A percentile compares a stretch with the other conserved stretches of the same genome.
Conservation (phyloP, 2,888 invertebrate species). For the Tortricodes alternella region DNA sequence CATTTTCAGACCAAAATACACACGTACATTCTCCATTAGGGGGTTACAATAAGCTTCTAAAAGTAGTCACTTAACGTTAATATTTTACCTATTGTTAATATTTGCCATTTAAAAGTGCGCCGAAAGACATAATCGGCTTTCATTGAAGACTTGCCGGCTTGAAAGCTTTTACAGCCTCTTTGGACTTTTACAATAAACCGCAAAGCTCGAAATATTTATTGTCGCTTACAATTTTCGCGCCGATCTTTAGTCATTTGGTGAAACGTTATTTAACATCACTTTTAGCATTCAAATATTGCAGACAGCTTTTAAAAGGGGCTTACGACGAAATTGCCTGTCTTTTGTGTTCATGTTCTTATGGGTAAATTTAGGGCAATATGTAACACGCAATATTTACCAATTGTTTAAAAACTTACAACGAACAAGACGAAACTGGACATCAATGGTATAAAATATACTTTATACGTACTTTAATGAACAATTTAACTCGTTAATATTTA, state of each 20-base stretch:
- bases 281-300: conserved; percentile 24
- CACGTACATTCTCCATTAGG: not conserved
- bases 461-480: too few relatives aligned
- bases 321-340: not conserved
- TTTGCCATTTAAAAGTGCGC: conserved; percentile 42
- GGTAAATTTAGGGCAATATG: too few relatives aligned
- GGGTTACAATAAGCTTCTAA: not conserved
- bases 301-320: conserved; percentile 10
- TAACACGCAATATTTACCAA: too few relatives aligned
- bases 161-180: conserved; percentile 67
- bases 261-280: conserved; percentile 41
- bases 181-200: conserved; percentile 62
- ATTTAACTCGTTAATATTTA: too few relatives aligned
- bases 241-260: conserved; percentile 49
- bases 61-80: conserved; percentile 23
- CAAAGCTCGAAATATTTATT: conserved; percentile 71
- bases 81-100: conserved; percentile 28
- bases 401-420: too few relatives aligned
- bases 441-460: too few relatives aligned
- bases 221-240: conserved; percentile 58
- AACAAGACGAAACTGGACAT: too few relatives aligned
- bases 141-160: conserved; percentile 63
- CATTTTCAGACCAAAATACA: too few relatives aligned
- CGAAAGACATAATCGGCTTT: conserved; percentile 70
- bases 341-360: not conserved